Percentiles rank a stretch among this genome's conserved stretches.
Conservation (phyloP, 1,140 invertebrate species). For the Megalonaias nervosa region DNA sequence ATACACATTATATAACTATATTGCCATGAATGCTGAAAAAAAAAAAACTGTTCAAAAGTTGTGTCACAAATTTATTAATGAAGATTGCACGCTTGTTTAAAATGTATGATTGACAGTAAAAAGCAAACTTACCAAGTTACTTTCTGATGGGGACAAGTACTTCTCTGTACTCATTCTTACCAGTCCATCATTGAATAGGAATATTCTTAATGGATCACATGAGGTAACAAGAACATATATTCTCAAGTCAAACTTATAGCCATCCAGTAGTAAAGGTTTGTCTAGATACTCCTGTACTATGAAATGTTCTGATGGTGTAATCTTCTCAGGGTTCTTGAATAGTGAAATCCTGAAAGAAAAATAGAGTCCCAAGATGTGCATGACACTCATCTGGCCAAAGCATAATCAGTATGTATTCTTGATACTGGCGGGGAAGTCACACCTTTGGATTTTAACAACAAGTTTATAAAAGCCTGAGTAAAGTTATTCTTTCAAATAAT, state of each 20-base stretch:
- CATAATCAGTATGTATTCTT: too few relatives aligned
- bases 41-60: too few relatives aligned
- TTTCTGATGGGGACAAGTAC: constrained; percentile 65
- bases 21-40: too few relatives aligned
- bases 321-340: constrained; percentile 67
- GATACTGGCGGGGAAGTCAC: too few relatives aligned
- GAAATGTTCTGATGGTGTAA: constrained; percentile 63
- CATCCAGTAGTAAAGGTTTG: constrained; percentile 70
- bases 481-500: too few relatives aligned
- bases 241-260: constrained; percentile 71
- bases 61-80: too few relatives aligned
- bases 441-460: too few relatives aligned
- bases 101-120: too few relatives aligned
- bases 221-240: constrained; percentile 71
- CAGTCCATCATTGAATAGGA: constrained; percentile 70
- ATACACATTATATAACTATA: too few relatives aligned
- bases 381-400: too few relatives aligned
- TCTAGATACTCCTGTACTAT: constrained; percentile 72
- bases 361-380: background rate
- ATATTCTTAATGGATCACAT: constrained; percentile 71
- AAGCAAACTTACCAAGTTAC: constrained; percentile 63
- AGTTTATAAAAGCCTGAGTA: too few relatives aligned
- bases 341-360: constrained; percentile 64
- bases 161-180: constrained; percentile 71
- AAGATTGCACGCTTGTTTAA: background rate